Percentiles rank a stretch among this genome's conserved stretches.
Conservation (phyloP, 2,888 invertebrate genomes). For the Lochmaea crataegi region DNA sequence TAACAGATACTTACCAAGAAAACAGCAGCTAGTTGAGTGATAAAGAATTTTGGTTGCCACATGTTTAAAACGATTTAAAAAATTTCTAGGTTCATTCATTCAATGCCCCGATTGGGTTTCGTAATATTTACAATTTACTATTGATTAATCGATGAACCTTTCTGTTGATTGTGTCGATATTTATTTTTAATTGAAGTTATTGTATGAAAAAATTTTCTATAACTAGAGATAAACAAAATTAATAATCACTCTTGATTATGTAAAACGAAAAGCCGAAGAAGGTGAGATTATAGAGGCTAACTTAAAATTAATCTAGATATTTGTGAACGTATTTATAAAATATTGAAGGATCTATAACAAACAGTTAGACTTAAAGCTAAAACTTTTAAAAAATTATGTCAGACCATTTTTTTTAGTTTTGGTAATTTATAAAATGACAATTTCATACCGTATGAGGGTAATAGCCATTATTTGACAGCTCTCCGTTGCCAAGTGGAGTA, state of each 20-base stretch:
- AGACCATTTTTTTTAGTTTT: no score
- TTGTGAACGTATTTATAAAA: no score
- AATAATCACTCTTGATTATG: not conserved
- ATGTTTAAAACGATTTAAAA: conserved; percentile 39
- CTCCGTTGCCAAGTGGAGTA: no score
- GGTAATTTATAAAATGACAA: no score
- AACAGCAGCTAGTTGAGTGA: conserved; percentile 46
- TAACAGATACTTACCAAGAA: conserved; percentile 48
- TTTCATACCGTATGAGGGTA: no score
- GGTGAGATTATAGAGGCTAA: no score
- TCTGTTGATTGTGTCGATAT: conserved; percentile 10
- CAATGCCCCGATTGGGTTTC: not conserved
- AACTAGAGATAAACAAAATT: not conserved
- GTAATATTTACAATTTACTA: conserved; percentile 7
- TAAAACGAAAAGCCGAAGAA: no score
- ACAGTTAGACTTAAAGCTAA: no score
- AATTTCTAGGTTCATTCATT: conserved; percentile 13
- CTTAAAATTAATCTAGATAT: no score
- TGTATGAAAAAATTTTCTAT: not conserved
- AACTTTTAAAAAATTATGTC: no score
- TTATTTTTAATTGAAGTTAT: not conserved
- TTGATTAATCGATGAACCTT: conserved; percentile 5
- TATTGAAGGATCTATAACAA: no score
- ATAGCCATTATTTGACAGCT: no score
- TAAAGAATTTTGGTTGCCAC: conserved; percentile 47